Evolutionary conservation across 2,113 vertebrate genomes (phyloP), one percentile per base, ranked within the genome.

Genomic region (Entosphenus tridentatus): DNA sequence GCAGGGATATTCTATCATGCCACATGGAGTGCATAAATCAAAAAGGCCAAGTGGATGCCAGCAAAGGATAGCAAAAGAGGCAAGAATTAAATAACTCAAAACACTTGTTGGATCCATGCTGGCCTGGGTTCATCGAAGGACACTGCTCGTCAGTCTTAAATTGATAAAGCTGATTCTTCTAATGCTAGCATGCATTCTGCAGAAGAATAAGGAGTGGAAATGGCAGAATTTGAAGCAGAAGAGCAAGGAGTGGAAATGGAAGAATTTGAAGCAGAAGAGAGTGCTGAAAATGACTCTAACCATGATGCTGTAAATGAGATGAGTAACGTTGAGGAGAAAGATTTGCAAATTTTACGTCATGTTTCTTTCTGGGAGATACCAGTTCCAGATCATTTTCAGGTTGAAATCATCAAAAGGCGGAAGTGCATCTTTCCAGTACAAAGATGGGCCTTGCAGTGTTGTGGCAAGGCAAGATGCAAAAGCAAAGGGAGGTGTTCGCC

Each of bases 331-430:
- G 6, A 39, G 39, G 39, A 39, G 39, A 39, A 39, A 39, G 5
- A 6, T 39, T 39, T 6, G 39, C 39, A 39, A 39, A 39, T 39
- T 39, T 39, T 39, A 39, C 5, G 39, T 39, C 1, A 39, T 39
- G 39, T 39, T 62, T 62, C 58, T 62, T 62, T 62, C 58, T 62
- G 58, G 58, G 58, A 62, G 7, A 62, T 62, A 62, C 58, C 58
- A 62, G 58, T 62, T 62, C 58, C 16, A 62, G 58, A 62, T 62
- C 58, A 62, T 62, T 62, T 62, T 62, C 58, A 8, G 58, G 58
- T 62, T 62, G 58, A 62, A 62, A 62, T 62, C 13, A 62, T 62
- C 58, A 62, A 62, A 62, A 62, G 7, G 7, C 13, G 58, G 58
- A 62, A 62, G 58, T 62, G 58, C 58, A 5, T 62, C 58, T 62